Evolutionary conservation across 1,140 invertebrate species (phyloP).

Genomic region (Drosophila murphyi): DNA sequence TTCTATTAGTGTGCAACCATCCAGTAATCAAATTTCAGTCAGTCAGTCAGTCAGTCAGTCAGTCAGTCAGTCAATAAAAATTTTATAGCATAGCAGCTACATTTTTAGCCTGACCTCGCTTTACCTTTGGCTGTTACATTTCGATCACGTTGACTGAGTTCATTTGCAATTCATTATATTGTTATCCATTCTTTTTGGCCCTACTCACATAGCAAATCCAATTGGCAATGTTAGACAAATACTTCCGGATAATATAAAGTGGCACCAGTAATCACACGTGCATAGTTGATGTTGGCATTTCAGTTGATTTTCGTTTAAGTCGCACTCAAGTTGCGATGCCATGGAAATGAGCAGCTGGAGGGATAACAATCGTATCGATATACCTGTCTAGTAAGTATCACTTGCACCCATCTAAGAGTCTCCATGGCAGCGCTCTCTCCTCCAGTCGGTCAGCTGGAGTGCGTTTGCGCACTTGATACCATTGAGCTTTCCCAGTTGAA

Average conservation of each 20-base stretch:
- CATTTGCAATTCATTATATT: slow-evolving; percentile 40
- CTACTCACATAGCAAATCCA: slow-evolving; percentile 56
- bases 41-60: too few species aligned
- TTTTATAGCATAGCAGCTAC: not conserved
- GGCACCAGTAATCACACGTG: slow-evolving; percentile 38
- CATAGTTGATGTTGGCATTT: slow-evolving; percentile 30
- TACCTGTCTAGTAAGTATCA: not conserved
- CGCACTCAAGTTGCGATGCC: slow-evolving; percentile 65
- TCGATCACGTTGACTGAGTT: slow-evolving; percentile 1
- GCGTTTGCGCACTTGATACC: slow-evolving; percentile 24
- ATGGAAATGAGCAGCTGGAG: not conserved
- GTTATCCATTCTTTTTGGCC: slow-evolving; percentile 55
- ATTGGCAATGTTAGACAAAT: slow-evolving; percentile 75
- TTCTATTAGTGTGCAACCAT: too few species aligned
- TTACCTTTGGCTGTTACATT: not conserved
- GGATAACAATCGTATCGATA: not conserved
- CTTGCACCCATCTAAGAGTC: slow-evolving; percentile 17
- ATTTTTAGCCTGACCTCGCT: slow-evolving; percentile 1
- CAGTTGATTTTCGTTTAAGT: slow-evolving; percentile 67
- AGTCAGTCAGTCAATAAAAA: too few species aligned
- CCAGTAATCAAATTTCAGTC: too few species aligned
- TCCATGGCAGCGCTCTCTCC: slow-evolving; percentile 1
- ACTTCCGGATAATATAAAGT: slow-evolving; percentile 54
- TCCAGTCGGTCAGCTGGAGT: not conserved
- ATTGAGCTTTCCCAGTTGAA: slow-evolving; percentile 4